Evolutionary conservation across 1,140 invertebrate species (phyloP).

Genomic region (Scaptomyza pallida): DNA sequence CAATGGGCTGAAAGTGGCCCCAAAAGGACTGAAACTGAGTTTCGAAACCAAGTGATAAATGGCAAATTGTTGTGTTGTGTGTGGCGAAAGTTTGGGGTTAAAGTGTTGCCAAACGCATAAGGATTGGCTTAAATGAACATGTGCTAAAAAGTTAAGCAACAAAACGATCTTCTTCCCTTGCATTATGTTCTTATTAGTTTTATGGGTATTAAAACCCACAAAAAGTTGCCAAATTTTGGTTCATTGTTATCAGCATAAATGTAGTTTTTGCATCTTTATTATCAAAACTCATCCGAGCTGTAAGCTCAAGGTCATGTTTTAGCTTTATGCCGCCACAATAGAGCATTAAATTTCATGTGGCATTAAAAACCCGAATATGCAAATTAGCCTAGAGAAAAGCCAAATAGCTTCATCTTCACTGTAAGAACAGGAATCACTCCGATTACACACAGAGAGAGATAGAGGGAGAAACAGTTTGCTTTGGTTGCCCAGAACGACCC

Average conservation of each 20-base stretch:
- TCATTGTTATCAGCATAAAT: conserved; percentile 6
- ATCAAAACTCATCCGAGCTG: conserved; percentile 12
- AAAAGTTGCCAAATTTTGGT: not conserved
- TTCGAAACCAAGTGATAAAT: conserved; percentile 21
- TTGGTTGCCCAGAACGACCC: conserved; percentile 54
- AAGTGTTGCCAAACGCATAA: not conserved
- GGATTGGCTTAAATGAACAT: conserved; percentile 2
- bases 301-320: conserved; percentile 56
- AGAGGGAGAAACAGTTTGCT: too few relatives aligned
- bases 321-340: conserved; percentile 33
- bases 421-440: conserved; percentile 43
- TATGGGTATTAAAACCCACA: not conserved
- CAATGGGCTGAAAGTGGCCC: conserved; percentile 12
- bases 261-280: conserved; percentile 11
- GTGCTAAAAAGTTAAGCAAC: not conserved
- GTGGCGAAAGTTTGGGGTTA: not conserved
- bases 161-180: not conserved
- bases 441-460: conserved; percentile 48
- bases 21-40: conserved; percentile 15
- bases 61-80: not conserved
- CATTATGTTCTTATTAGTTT: not conserved
- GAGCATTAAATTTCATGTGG: conserved; percentile 65
- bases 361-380: conserved; percentile 68
- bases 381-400: conserved; percentile 29
- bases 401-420: conserved; percentile 25